Evolutionary conservation across 2,113 vertebrate species (phyloP), one percentile per base, ranked within the genome.

Genomic region (Motacilla tschutschensis): DNA sequence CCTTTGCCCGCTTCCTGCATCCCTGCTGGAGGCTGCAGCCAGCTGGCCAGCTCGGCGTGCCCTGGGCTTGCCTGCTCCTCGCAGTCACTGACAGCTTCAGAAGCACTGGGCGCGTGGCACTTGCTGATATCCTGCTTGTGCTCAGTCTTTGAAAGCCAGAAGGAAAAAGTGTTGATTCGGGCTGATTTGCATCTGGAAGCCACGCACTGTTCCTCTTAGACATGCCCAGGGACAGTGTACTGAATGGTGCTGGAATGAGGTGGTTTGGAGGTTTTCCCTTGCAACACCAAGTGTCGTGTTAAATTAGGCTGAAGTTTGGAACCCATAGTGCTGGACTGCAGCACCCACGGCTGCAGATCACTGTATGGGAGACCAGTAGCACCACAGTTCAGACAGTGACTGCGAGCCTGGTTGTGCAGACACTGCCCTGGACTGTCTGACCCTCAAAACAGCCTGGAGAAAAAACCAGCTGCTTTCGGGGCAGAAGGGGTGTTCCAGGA

Each of bases 371-470:
- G 16, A 6, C 18, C 21, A 8, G 35, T 8, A 5, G 14, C 7
- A 14, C 5, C n/a, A 6, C 17, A 5, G 35, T 5, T 66, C 25
- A 18, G 33, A 41, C 64, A 26, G 24, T 31, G 26, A 12, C 22
- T 0, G 0, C 4, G 2, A n/a, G 14, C 4, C 20, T 33, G 10
- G 0, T 1, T 51, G 40, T 22, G 20, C 53, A 41, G 59, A 15
- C 5, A 0, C n/a, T 71, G 48, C 40, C 24, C 7, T 1, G 66
- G 24, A 9, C 24, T 21, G 18, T 17, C 29, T 0, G 0, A 40
- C 44, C n/a, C 31, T 25, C 63, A 48, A 2, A 71, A 33, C 26
- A 44, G 8, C 58, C 54, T 64, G 58, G 41, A 40, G 31, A 15
- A 12, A 43, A 18, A 26, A 46, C 3, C 0, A 35, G 6, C n/a